Percentiles rank a stretch among this genome's conserved stretches.
Evolutionary conservation across 1,140 invertebrate genomes (phyloP).

Genomic region (Bombus pyrosoma): DNA sequence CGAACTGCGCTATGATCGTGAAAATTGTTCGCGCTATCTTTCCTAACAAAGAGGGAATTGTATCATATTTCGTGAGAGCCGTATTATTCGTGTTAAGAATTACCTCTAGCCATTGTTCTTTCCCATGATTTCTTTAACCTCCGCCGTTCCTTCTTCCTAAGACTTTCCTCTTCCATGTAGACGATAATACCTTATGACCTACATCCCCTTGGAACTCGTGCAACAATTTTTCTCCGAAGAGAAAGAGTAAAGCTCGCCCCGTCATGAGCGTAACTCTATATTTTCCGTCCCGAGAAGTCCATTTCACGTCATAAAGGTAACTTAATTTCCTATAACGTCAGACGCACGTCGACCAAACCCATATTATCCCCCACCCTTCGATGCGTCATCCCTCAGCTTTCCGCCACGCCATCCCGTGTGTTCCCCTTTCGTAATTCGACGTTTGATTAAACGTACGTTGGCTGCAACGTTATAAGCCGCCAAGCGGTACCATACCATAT

Average conservation of each 20-base stretch:
- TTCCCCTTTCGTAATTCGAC: neutral
- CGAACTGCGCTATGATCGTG: neutral
- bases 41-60: neutral
- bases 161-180: no score
- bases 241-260: slow-evolving; percentile 7
- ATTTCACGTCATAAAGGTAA: slow-evolving; percentile 26
- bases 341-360: neutral
- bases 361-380: no score
- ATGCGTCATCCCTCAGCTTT: no score
- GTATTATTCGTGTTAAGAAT: slow-evolving; percentile 15
- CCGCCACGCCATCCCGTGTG: neutral
- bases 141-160: neutral
- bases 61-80: neutral
- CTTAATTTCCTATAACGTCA: slow-evolving; percentile 36
- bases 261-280: slow-evolving; percentile 23
- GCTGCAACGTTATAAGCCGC: neutral
- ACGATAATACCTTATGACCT: slow-evolving; percentile 24
- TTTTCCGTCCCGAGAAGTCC: neutral
- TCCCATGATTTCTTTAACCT: slow-evolving; percentile 23
- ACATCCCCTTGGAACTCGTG: neutral
- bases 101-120: neutral
- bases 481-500: neutral
- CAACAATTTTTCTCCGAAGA: slow-evolving; percentile 22
- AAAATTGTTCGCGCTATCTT: neutral
- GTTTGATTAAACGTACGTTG: slow-evolving; percentile 5